Conservation (phyloP, 2,797 vertebrate genomes). For the Centroberyx gerrardi region DNA sequence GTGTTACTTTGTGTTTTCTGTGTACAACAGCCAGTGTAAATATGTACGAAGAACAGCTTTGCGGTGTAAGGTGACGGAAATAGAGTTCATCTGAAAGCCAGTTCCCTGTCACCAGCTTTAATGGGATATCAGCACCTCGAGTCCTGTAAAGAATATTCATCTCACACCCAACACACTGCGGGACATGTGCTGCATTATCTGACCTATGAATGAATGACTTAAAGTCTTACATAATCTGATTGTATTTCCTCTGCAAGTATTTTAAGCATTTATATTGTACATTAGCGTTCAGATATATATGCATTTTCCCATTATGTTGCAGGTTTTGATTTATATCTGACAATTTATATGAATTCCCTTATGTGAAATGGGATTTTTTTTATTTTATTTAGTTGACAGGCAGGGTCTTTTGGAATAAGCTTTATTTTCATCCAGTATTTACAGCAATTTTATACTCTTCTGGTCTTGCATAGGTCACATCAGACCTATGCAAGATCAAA, state of each 20-base stretch:
- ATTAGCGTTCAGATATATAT: background rate
- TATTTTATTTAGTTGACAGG: background rate
- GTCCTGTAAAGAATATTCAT: constrained; percentile 31
- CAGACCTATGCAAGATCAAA: constrained; percentile 57
- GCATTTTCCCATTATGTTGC: background rate
- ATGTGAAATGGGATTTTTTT: background rate
- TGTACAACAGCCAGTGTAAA: background rate
- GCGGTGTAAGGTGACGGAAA: background rate
- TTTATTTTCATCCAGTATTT: constrained; percentile 11
- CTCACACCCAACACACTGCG: constrained; percentile 26
- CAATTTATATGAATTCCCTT: background rate
- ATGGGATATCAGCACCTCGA: constrained; percentile 19
- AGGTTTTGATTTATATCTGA: background rate
- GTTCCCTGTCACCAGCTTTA: constrained; percentile 3
- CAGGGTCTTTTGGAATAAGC: constrained; percentile 22
- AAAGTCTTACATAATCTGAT: constrained; percentile 14
- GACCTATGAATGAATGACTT: constrained; percentile 17
- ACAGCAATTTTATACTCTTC: background rate
- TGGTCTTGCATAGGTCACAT: constrained; percentile 10
- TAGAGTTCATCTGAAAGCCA: background rate
- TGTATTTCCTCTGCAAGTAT: background rate
- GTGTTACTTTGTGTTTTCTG: no score
- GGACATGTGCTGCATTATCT: constrained; percentile 7
- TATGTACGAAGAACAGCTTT: background rate
- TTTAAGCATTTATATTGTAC: background rate